These are phyloP conservation scores for Drosophila peninsularis DNA, from an alignment of 2,888 invertebrate species.

Conservation along the genomic window DNA sequence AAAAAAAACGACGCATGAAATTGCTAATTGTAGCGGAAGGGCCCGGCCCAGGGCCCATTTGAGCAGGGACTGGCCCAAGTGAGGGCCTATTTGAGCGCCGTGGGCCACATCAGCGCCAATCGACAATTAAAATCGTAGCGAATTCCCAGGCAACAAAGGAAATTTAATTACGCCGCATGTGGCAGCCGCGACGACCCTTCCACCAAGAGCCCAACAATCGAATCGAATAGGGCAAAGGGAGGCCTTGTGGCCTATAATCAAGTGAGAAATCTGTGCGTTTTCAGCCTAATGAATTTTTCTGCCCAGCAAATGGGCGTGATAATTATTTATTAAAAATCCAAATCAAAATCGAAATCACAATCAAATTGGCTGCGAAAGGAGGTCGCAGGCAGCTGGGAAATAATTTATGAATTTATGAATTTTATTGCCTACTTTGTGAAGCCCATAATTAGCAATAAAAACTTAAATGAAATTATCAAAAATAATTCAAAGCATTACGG, in stretches of 20 bases:
- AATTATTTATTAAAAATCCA: slow-evolving; percentile 33
- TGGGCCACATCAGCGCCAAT: slow-evolving; percentile 55
- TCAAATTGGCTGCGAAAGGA: slow-evolving; percentile 52
- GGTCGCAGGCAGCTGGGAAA: slow-evolving; percentile 46
- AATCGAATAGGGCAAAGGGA: slow-evolving; percentile 39
- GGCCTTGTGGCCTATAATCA: slow-evolving; percentile 62
- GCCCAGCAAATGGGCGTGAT: slow-evolving; percentile 64
- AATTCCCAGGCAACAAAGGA: slow-evolving; percentile 75
- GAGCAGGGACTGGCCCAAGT: slow-evolving; percentile 31
- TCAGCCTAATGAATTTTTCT: slow-evolving; percentile 69
- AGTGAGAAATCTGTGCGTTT: slow-evolving; percentile 63
- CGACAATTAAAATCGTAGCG: slow-evolving; percentile 76
- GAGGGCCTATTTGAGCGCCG: slow-evolving; percentile 43
- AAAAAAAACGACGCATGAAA: slow-evolving; percentile 67
- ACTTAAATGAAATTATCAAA: slow-evolving; percentile 38
- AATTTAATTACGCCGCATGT: slow-evolving; percentile 78
- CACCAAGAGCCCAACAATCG: slow-evolving; percentile 28
- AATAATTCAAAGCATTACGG: slow-evolving; percentile 52
- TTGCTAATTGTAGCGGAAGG: slow-evolving; percentile 76
- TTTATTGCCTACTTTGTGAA: slow-evolving; percentile 21
- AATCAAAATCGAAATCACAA: slow-evolving; percentile 29
- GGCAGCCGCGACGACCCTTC: slow-evolving; percentile 60
- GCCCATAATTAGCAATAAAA: slow-evolving; percentile 37
- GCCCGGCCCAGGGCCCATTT: slow-evolving; percentile 45
- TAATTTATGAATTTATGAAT: slow-evolving; percentile 22